Evolutionary conservation across 2,113 vertebrate species (phyloP).

Genomic region (Anguilla japonica): DNA sequence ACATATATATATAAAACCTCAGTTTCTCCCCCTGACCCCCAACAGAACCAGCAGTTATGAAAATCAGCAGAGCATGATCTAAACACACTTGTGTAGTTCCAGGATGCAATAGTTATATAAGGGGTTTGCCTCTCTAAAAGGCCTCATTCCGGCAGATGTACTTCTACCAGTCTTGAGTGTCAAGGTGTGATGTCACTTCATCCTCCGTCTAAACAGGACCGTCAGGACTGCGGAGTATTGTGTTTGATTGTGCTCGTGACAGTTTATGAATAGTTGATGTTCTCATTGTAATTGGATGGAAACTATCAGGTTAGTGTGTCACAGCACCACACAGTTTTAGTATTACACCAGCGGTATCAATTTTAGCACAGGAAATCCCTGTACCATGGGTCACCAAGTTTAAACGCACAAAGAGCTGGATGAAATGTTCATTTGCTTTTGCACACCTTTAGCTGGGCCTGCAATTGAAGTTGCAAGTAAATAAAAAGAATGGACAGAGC

Average conservation of each 20-base stretch:
- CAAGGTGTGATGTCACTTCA: constrained; percentile 42
- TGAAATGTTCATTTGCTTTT: neutral
- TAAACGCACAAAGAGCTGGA: neutral
- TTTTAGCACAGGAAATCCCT: constrained; percentile 19
- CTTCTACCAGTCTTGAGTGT: neutral
- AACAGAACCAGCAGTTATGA: neutral
- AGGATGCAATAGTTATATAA: neutral
- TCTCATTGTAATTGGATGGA: constrained; percentile 5
- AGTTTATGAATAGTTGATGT: constrained; percentile 7
- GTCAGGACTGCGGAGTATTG: neutral
- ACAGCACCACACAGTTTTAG: neutral
- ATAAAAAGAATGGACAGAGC: constrained; percentile 68
- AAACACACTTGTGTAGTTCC: neutral
- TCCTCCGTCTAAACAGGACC: neutral
- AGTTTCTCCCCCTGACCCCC: neutral
- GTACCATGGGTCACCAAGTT: constrained; percentile 30
- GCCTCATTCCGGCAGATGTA: constrained; percentile 29
- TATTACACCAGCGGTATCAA: neutral
- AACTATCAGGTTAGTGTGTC: constrained; percentile 2
- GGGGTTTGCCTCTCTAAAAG: constrained; percentile 16
- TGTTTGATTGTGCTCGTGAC: neutral
- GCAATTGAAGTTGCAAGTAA: constrained; percentile 63
- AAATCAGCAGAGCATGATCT: neutral
- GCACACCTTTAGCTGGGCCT: constrained; percentile 50
- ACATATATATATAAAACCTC: neutral